Percentiles rank a stretch among this genome's conserved stretches.
Evolutionary conservation across 2,888 invertebrate genomes (phyloP).

Genomic region (Agrotis clavis): DNA sequence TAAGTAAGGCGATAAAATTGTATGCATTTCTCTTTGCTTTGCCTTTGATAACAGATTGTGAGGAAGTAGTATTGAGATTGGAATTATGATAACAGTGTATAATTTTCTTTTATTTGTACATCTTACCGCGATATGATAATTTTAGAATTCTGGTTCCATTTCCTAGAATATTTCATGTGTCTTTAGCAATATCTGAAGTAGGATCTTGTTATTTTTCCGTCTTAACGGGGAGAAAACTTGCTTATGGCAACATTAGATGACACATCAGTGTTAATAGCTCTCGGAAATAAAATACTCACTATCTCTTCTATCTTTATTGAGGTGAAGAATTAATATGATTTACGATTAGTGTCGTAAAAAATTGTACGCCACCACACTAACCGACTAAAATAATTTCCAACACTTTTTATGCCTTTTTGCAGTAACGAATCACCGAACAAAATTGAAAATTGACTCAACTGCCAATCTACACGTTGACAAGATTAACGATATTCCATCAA

Average conservation of each 20-base stretch:
- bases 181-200: slow-evolving; percentile 9
- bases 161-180: slow-evolving; percentile 16
- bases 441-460: slow-evolving; percentile 20
- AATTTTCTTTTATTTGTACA: slow-evolving; percentile 19
- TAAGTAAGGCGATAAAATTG: slow-evolving; percentile 33
- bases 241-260: slow-evolving; percentile 26
- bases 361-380: neutral
- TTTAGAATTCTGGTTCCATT: slow-evolving; percentile 30
- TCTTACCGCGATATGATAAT: neutral
- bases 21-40: slow-evolving; percentile 34
- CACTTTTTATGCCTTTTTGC: neutral
- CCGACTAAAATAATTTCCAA: neutral
- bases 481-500: slow-evolving; percentile 41
- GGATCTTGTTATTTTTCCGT: slow-evolving; percentile 7
- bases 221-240: neutral
- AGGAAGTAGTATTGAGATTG: slow-evolving; percentile 46
- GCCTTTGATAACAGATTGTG: slow-evolving; percentile 38
- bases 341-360: neutral
- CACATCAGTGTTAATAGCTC: slow-evolving; percentile 34
- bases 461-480: slow-evolving; percentile 26
- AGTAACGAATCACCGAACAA: slow-evolving; percentile 2
- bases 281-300: slow-evolving; percentile 30
- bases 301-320: slow-evolving; percentile 12
- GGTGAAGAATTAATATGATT: slow-evolving; percentile 1
- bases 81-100: slow-evolving; percentile 33